Base-by-base conservation (phyloP, 2,888 invertebrate genomes). In the Busseola fusca region DNA sequence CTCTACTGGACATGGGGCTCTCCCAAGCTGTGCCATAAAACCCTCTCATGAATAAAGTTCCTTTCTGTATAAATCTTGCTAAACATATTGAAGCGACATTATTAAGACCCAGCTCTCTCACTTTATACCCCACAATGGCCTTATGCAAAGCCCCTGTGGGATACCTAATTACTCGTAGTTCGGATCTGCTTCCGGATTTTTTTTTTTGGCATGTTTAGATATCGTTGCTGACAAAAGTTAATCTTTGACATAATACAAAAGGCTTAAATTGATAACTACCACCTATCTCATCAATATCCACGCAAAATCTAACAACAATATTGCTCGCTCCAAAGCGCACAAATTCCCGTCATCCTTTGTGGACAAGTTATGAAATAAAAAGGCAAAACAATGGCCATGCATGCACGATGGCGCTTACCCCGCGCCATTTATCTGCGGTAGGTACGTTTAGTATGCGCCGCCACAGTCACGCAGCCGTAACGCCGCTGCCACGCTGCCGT, bases 401-500 rank as follows among this genome's bases (percentile, higher is more conserved):
- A 83, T 82, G 76, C 74, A 71, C 74, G 68, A 64, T 70, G 72
- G 65, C 71, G 74, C 75, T 81, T 71, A 78, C 72, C 52, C 71
- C 77, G 78, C 64, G 68, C 75, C 77, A 84, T 87, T 80, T 84
- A 84, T 83, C 83, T 71, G 77, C 52, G 74, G 30, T 73, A 66
- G 74, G 30, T 73, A 66, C 69, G 82, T 66, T 82, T 77, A 72
- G 74, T 84, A 81, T 81, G 83, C 83, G 72, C 66, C 52, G 65
- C 73, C 62, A 37, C 34, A 30, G 64, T 30, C 52, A 73, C 79
- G 79, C 81, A 64, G 63, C 71, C 58, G 60, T 65, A 57, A 69
- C 82, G 71, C 78, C 37, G 58, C 64, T 52, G 74, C 64, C 57
- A 72, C 71, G 78, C 78, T 52, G 42, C 72, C 69, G 76, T 48